phyloP scores from a whole-genome alignment of 2,113 vertebrate species.

The Dissostichus mawsoni region DNA sequence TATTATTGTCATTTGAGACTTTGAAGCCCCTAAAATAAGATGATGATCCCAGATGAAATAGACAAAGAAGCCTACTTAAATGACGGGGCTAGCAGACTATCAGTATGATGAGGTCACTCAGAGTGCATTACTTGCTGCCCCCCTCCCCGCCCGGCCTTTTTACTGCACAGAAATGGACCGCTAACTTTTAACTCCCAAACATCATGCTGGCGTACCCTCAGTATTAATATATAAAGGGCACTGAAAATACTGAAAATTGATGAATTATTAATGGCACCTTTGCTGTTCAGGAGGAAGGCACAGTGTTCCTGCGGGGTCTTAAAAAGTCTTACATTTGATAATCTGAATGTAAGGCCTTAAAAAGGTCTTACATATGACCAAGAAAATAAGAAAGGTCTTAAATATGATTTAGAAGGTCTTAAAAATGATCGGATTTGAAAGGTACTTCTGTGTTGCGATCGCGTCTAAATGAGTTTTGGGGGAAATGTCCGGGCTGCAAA shows the following conservation, averaged over 20 bases:
- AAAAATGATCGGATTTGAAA: too few relatives aligned
- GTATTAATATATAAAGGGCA: conserved; percentile 62
- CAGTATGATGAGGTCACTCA: too few relatives aligned
- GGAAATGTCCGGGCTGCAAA: too few relatives aligned
- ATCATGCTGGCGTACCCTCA: conserved; percentile 29
- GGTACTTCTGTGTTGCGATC: too few relatives aligned
- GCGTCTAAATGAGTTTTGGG: too few relatives aligned
- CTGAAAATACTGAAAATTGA: conserved; percentile 45
- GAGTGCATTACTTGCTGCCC: too few relatives aligned
- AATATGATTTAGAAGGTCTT: too few relatives aligned
- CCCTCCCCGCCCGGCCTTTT: conserved; percentile 37
- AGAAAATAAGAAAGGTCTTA: too few relatives aligned
- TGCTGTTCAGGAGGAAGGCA: conserved; percentile 15
- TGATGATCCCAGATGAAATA: conserved; percentile 32
- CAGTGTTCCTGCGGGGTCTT: too few relatives aligned
- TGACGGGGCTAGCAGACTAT: conserved; percentile 1
- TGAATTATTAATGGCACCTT: conserved; percentile 54
- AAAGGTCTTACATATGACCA: too few relatives aligned
- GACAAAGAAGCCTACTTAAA: background rate
- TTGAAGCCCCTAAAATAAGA: background rate
- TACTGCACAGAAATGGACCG: conserved; percentile 37
- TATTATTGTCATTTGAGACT: background rate
- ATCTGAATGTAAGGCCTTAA: too few relatives aligned
- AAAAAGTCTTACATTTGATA: too few relatives aligned
- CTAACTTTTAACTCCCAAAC: background rate